Percentiles rank a stretch among this genome's conserved stretches.
These are phyloP conservation scores for Pseudomyrmex concolor DNA, from an alignment of 1,140 invertebrate species.

Conservation along the genomic window DNA sequence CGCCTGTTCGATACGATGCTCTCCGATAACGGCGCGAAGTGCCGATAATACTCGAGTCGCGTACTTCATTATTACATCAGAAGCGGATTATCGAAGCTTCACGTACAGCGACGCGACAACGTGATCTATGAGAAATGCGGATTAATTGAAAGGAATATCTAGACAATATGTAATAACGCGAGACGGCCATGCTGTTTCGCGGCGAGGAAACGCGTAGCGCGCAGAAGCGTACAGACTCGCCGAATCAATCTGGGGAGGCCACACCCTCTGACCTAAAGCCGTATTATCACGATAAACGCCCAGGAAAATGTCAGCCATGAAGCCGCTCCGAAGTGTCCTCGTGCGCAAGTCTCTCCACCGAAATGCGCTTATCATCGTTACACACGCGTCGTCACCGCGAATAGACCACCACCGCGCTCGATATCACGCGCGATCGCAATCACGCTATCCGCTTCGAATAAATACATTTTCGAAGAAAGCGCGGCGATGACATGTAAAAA, in stretches of 20 bases:
- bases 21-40: slow-evolving; percentile 15
- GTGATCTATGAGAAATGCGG: slow-evolving; percentile 52
- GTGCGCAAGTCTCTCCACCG: not conserved
- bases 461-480: not conserved
- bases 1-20: not conserved
- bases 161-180: not conserved
- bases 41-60: not conserved
- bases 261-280: slow-evolving; percentile 84
- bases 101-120: slow-evolving; percentile 50
- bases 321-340: slow-evolving; percentile 29
- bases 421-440: not conserved
- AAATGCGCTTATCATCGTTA: slow-evolving; percentile 26
- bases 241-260: slow-evolving; percentile 83
- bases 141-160: slow-evolving; percentile 38
- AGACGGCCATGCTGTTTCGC: slow-evolving; percentile 77
- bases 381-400: not conserved
- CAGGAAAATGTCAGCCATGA: slow-evolving; percentile 76
- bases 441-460: slow-evolving; percentile 1
- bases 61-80: slow-evolving; percentile 61
- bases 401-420: not conserved
- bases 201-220: slow-evolving; percentile 78
- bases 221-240: slow-evolving; percentile 78
- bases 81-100: slow-evolving; percentile 46
- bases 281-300: slow-evolving; percentile 76
- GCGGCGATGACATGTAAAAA: not conserved